Base-by-base conservation (phyloP, 2,797 vertebrate genomes). In the Psittacula derbiana region DNA sequence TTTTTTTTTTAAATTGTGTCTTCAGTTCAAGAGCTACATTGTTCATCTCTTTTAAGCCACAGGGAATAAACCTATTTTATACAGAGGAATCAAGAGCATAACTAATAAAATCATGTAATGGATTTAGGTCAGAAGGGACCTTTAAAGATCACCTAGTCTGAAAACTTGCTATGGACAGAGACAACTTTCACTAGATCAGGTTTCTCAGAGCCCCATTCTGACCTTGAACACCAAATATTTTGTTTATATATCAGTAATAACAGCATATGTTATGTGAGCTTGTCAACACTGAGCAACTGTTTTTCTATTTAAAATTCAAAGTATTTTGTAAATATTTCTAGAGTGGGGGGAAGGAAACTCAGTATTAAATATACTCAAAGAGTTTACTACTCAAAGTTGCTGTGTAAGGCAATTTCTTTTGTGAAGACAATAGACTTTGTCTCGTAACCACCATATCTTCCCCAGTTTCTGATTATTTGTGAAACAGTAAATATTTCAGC, bases 401-500 rank as follows among this genome's bases (percentile, higher is more conserved):
- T 87, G 19, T 33, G 5, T 86, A 90, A 90, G 47, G n/a, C 58
- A 93, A 86, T 92, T 71, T 81, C 23, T 93, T 60, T 88, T 50
- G 20, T 69, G 36, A 49, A 87, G 57, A 91, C 78, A 95, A 92
- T 87, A 96, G 58, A 73, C 30, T 91, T 96, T 95, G 40, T 90
- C 71, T 95, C 94, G 46, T 43, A 97, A 93, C 85, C 94, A 85
- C 66, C 44, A 84, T 73, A 49, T 96, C 97, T 97, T 25, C 43
- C 27, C 41, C 33, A 90, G 71, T 92, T 97, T 97, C 90, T 97
- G 96, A 94, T 97, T 97, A 95, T 97, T 97, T 97, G 73, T 47
- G 93, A 94, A 97, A 96, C 84, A 96, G 82, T 97, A 97, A 96
- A 90, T 92, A 95, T 97, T 97, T 97, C 87, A 94, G 44, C 89